Percentiles rank a stretch among this genome's conserved stretches.
phyloP scores from a whole-genome alignment of 2,888 invertebrate genomes.

The Globia sparganii region DNA sequence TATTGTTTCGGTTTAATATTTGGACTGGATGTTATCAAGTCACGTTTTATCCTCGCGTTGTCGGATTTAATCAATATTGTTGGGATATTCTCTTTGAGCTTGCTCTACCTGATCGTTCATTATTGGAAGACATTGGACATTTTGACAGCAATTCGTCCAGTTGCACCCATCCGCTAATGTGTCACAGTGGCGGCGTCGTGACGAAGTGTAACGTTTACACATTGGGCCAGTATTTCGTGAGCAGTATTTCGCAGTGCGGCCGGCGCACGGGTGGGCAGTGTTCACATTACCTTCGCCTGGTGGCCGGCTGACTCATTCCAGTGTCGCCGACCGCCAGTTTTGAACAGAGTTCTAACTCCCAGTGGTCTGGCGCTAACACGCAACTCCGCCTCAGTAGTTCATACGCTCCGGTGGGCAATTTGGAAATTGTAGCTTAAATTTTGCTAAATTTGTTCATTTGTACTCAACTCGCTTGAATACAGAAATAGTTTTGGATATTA shows the following conservation, averaged over 20 bases:
- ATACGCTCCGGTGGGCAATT: constrained; percentile 83
- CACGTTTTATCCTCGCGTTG: constrained; percentile 47
- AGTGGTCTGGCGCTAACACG: constrained; percentile 84
- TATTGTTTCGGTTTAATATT: constrained; percentile 66
- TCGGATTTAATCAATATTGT: constrained; percentile 35
- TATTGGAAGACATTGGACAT: constrained; percentile 2
- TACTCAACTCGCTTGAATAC: constrained; percentile 55
- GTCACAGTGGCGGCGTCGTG: constrained; percentile 49
- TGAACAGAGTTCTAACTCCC: constrained; percentile 79
- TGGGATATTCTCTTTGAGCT: not conserved
- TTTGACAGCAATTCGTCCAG: constrained; percentile 16
- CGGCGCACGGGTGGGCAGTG: constrained; percentile 76
- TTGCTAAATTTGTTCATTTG: constrained; percentile 70
- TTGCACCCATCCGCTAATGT: constrained; percentile 28
- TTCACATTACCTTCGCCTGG: constrained; percentile 77
- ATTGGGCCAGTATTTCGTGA: constrained; percentile 68
- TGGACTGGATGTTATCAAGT: constrained; percentile 46
- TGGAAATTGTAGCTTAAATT: constrained; percentile 79
- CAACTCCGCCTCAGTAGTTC: constrained; percentile 85
- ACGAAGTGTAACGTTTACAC: constrained; percentile 59
- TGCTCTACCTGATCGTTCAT: constrained; percentile 11
- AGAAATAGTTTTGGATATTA: constrained; percentile 54
- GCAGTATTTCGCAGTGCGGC: constrained; percentile 70
- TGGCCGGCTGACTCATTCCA: constrained; percentile 81
- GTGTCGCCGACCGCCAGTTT: constrained; percentile 78